These are phyloP conservation scores for Pseudomyrmex dendroicus DNA, from an alignment of 1,140 invertebrate species.

Conservation along the genomic window DNA sequence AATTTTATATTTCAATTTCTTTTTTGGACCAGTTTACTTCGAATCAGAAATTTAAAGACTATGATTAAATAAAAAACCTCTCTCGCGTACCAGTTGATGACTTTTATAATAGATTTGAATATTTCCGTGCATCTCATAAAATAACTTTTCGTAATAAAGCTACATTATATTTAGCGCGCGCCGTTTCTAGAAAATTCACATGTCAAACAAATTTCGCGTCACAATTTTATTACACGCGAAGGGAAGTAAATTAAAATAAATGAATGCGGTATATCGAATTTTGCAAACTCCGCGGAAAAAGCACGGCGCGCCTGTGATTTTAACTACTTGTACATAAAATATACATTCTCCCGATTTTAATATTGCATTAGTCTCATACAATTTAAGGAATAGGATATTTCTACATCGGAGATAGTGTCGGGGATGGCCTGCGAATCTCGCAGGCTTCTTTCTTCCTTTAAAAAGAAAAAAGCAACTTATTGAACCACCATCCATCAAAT, in stretches of 20 bases:
- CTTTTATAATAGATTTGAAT: background rate
- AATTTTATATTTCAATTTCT: background rate
- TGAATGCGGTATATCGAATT: slow-evolving; percentile 14
- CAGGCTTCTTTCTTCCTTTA: too few species aligned
- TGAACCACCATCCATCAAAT: slow-evolving; percentile 42
- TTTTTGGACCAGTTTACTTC: background rate
- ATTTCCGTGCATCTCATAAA: slow-evolving; percentile 15
- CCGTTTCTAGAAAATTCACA: background rate
- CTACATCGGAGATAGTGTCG: too few species aligned
- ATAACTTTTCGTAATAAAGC: slow-evolving; percentile 20
- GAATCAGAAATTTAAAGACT: background rate
- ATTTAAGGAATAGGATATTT: too few species aligned
- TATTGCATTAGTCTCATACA: too few species aligned
- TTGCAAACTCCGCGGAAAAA: background rate
- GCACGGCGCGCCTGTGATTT: background rate
- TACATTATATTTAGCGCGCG: background rate
- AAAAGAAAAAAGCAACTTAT: slow-evolving; percentile 43
- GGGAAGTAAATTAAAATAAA: slow-evolving; percentile 40
- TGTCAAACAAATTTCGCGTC: background rate
- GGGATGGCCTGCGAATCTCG: too few species aligned
- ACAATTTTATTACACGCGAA: background rate
- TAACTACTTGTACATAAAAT: background rate
- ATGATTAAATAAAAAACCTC: background rate
- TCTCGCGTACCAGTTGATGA: background rate
- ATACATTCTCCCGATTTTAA: too few species aligned